Evolutionary conservation across 2,888 invertebrate species (phyloP), one percentile per base, ranked within the genome.

Genomic region (Lordiphosa fenestrarum): DNA sequence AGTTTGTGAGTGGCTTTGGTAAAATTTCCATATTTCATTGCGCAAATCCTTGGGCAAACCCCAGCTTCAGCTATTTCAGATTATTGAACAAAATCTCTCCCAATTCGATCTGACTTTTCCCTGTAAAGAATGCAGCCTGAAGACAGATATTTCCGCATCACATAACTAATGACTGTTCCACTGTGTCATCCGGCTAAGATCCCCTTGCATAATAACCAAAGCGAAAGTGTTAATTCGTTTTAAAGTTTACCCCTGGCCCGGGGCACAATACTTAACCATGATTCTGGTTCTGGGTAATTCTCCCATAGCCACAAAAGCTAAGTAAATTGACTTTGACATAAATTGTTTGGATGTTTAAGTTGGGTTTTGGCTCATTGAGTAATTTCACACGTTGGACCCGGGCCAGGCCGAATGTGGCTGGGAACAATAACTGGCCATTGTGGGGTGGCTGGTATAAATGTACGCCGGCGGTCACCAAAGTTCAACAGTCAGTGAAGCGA

Each of bases 161-260:
- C 23, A 23, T 23, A 6, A 23, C 4, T 6, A 23, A 23, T 23
- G 23, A 23, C 5, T 23, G 23, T 23, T 1, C 23, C 3, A 23
- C 23, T 23, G 4, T 23, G 23, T 23, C 7, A 30, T 30, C 30
- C 30, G 30, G 9, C 9, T 30, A 9, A 30, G 9, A 9, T 9
- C 30, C 30, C 30, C 30, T 30, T 30, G 30, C 51, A 56, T 48
- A 41, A 19, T 56, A 23, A 15, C 6, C 48, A 69, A 69, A 80
- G 12, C 48, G 83, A 84, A 80, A 84, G 84, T 84, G 84, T 67
- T 80, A 84, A 83, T 84, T 82, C 69, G 50, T 59, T 47, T 69
- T 57, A 73, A 71, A 51, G 44, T 36, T 33, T 56, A 70, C 67
- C 71, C 23, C 23, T 1, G 23, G 62, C 44, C 46, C 44, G 53